Base-by-base conservation (phyloP, 2,888 invertebrate genomes). In the Habroteleia sp. region DNA sequence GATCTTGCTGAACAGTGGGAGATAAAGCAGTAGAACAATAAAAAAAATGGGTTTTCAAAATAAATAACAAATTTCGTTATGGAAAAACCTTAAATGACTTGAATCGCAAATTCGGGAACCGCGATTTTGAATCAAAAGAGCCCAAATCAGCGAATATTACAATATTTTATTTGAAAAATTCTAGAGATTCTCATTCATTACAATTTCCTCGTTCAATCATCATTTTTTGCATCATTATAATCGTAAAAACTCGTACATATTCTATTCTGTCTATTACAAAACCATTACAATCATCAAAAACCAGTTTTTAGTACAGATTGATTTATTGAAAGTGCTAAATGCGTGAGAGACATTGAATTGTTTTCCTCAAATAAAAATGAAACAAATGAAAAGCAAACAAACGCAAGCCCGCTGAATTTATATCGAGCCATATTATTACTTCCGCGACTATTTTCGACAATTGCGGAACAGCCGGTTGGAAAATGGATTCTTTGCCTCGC, bases 121-220 rank as follows among this genome's bases (percentile, higher is more conserved):
- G n/a, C n/a, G n/a, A n/a, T n/a, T n/a, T n/a, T n/a, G n/a, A n/a
- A n/a, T n/a, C n/a, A n/a, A n/a, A n/a, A n/a, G n/a, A n/a, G n/a
- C n/a, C n/a, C n/a, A n/a, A n/a, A n/a, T n/a, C n/a, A n/a, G n/a
- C n/a, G n/a, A n/a, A n/a, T n/a, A n/a, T n/a, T n/a, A n/a, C n/a
- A n/a, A 48, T 37, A 20, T 48, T 74, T 65, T 66, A 66, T 74
- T 74, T 52, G 33, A 62, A 58, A 74, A 74, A 66, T 33, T 42
- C 50, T 60, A 58, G 42, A 60, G 60, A 54, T 73, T 73, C 44
- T 66, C 50, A 66, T 65, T 63, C 73, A 33, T 66, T 73, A 73
- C 65, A 65, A 62, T 62, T 71, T 71, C 62, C 39, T 39, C 54
- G 33, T 37, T 52, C 27, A 48, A 35, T 27, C 44, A 56, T 6